Base-by-base conservation (phyloP, 2,797 vertebrate species). In the Anolis apletophallus region DNA sequence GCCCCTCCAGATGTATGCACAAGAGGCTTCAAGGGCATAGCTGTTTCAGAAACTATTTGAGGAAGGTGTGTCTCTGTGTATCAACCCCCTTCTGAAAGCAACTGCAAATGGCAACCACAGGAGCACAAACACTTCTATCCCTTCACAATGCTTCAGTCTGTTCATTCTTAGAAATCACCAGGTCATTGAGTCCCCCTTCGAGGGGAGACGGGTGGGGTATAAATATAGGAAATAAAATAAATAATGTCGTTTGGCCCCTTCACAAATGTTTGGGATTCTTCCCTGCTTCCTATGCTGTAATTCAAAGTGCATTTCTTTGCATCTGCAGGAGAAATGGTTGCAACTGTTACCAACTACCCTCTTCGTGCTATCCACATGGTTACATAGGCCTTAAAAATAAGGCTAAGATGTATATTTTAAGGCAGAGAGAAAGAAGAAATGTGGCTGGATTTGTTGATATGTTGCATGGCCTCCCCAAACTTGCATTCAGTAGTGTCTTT, bases 21-120 rank as follows among this genome's bases (percentile, higher is more conserved):
- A 75, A 21, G 17, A 55, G 16, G 6, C 68, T 81, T 40, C 40
- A 17, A 72, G 79, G 67, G 23, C 10, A 77, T 19, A 13, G n/a
- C 21, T 79, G 52, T 54, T 64, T n/a, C 29, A 79, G 55, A 52
- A 54, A 54, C 10, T 77, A 59, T 87, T 84, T 85, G 76, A 46
- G 19, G 57, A 80, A 36, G 57, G 46, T 72, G 54, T 87, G 80
- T 13, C 46, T 55, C 52, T 72, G n/a, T 77, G 12, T 36, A 23
- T 46, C 73, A 79, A 40, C 21, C 40, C 34, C 19, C 36, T 80
- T 54, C 57, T 54, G 57, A 54, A 87, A 87, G 68, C 16, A 16
- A 61, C 40, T 52, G 7, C 68, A 79, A 76, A 69, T 50, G 32
- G 81, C 72, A 79, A n/a, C 36, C 36, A 73, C 14, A 50, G 54